A percentile compares a stretch with the other conserved stretches of the same genome.
Evolutionary conservation across 1,140 invertebrate species (phyloP).

Genomic region (Macrosteles quadrilineatus): DNA sequence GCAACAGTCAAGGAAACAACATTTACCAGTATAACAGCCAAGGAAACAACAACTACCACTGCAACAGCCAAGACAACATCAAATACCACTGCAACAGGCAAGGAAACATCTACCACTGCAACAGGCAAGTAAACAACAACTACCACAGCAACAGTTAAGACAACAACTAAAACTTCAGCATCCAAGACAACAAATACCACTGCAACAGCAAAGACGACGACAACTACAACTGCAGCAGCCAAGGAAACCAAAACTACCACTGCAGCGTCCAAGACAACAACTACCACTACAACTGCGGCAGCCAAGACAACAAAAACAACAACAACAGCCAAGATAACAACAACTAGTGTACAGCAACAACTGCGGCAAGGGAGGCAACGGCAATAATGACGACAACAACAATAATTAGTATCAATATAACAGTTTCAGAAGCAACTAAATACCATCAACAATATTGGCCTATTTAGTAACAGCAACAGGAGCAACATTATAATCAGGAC

Average conservation of each 20-base stretch:
- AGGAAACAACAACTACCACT: background rate
- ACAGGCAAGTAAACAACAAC: background rate
- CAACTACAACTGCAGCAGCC: background rate
- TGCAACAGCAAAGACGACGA: background rate
- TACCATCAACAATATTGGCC: no score
- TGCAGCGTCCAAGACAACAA: background rate
- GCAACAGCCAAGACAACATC: background rate
- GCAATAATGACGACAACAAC: slow-evolving; percentile 1
- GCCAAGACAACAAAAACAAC: background rate
- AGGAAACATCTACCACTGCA: background rate
- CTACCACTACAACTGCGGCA: background rate
- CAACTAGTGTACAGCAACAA: background rate
- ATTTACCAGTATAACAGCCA: background rate
- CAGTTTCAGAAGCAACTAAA: no score
- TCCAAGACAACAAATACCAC: background rate
- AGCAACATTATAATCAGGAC: no score
- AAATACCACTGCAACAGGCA: background rate
- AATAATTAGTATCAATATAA: no score
- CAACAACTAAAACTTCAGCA: background rate
- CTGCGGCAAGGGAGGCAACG: background rate
- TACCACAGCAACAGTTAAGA: background rate
- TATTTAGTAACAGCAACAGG: no score
- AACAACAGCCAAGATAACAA: background rate
- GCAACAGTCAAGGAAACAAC: background rate
- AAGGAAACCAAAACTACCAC: background rate